Evolutionary conservation across 1,140 invertebrate species (phyloP), one percentile per base, ranked within the genome.

Genomic region (Diachasmimorpha longicaudata): DNA sequence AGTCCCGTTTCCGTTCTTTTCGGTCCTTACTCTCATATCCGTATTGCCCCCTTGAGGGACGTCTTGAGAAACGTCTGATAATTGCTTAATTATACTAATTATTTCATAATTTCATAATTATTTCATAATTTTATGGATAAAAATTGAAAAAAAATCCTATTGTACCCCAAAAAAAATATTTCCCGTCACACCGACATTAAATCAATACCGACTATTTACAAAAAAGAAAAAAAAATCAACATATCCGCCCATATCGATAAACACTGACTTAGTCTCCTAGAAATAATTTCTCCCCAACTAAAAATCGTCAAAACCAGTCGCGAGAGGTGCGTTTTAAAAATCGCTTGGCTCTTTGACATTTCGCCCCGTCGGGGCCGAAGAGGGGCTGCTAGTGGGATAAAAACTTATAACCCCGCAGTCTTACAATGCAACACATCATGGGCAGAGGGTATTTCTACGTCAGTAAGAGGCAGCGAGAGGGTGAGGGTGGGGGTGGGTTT

Each of bases 321-420:
- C 73, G 19, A 36, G 19, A 69, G 21, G 52, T 48, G 52, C 44
- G 23, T 31, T 69, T 69, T 72, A 16, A 63, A 66, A 23, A 48
- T 25, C 21, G 70, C 72, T 69, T 72, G 70, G 67, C 39, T 39
- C 69, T 77, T 72, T 77, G 70, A 77, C 75, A 68, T 77, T 72
- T 68, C 31, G 10, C 23, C 25, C 25, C 14, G 37, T n/a, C n/a
- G 19, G 72, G 14, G 44, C 9, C 36, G 52, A 42, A 19, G 21
- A 11, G 39, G 8, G 23, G 69, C 10, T 4, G 39, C 16, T 6
- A 42, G 67, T 42, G 8, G 67, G 14, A 69, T 67, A 69, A 70
- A 70, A 70, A 48, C 21, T 63, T 63, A 31, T 63, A 63, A 63
- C 48, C 58, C 58, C 58, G 58, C 58, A 63, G 58, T 63, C 58